A percentile compares a stretch with the other conserved stretches of the same genome.
Conservation (phyloP, 2,888 invertebrate species). For the Hirtodrosophila duncani region DNA sequence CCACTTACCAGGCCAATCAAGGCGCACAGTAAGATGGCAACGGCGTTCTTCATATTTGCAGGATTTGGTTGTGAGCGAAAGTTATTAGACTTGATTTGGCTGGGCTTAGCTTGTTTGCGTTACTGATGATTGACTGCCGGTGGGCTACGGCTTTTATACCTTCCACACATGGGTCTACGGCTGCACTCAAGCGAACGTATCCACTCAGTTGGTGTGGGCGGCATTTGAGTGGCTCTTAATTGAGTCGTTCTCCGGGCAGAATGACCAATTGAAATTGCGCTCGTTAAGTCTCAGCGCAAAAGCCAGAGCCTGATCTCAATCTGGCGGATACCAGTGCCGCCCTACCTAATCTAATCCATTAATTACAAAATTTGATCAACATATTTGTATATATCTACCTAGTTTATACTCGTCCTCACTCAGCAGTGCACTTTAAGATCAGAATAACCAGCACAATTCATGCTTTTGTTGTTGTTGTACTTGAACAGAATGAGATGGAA, state of each 20-base stretch:
- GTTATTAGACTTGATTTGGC: not conserved
- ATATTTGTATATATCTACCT: no score
- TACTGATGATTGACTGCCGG: conserved; percentile 39
- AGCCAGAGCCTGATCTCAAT: no score
- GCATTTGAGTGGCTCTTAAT: conserved; percentile 59
- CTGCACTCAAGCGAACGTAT: conserved; percentile 10
- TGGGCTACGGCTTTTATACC: conserved; percentile 48
- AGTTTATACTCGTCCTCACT: no score
- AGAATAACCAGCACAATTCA: no score
- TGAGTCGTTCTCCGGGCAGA: conserved; percentile 35
- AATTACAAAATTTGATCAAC: no score
- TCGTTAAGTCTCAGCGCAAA: conserved; percentile 26
- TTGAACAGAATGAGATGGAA: conserved; percentile 1
- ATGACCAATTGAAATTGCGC: conserved; percentile 39
- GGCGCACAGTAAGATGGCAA: conserved; percentile 73
- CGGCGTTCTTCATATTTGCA: conserved; percentile 72
- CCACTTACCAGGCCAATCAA: conserved; percentile 74
- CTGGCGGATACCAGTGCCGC: no score
- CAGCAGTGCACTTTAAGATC: no score
- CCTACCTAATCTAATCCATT: no score
- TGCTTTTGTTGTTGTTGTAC: not conserved
- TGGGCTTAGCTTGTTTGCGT: conserved; percentile 7
- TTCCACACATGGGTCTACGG: conserved; percentile 14
- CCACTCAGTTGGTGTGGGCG: conserved; percentile 19
- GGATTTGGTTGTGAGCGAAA: conserved; percentile 24